A percentile compares a stretch with the other conserved stretches of the same genome.
phyloP scores from a whole-genome alignment of 1,140 invertebrate genomes.

The Doryteuthis pealeii region DNA sequence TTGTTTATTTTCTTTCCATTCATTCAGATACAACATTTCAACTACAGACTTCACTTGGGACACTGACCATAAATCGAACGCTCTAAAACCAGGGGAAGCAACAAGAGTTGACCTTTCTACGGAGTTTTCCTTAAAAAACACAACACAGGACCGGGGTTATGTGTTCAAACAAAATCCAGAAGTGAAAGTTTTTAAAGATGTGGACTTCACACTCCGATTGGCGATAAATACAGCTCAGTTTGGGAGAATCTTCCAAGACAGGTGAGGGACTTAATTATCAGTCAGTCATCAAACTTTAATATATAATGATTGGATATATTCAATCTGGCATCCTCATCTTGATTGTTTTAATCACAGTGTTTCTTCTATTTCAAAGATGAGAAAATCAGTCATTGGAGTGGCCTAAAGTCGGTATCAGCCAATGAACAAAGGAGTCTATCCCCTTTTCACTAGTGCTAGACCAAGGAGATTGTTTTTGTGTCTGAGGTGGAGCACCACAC shows the following conservation, averaged over 20 bases:
- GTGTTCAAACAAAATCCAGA: conserved; percentile 54
- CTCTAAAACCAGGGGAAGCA: conserved; percentile 20
- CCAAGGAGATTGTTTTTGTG: too few species aligned
- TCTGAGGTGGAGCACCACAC: too few species aligned
- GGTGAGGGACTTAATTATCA: conserved; percentile 29
- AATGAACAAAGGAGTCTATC: too few species aligned
- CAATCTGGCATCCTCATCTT: too few species aligned
- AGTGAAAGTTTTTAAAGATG: conserved; percentile 52
- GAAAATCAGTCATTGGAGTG: too few species aligned
- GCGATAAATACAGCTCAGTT: conserved; percentile 58
- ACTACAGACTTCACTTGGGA: conserved; percentile 56
- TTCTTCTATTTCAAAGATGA: too few species aligned
- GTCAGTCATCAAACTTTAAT: neutral
- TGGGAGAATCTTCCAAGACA: conserved; percentile 58
- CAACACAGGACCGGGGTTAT: conserved; percentile 46
- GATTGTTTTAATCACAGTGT: too few species aligned
- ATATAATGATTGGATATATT: neutral
- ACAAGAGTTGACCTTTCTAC: conserved; percentile 36
- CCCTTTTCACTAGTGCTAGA: too few species aligned
- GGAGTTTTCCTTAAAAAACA: conserved; percentile 39
- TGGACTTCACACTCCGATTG: conserved; percentile 44
- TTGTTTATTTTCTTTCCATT: conserved; percentile 1
- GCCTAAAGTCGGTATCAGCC: too few species aligned
- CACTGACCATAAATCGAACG: conserved; percentile 32
- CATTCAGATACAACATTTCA: conserved; percentile 58